Percentiles rank a stretch among this genome's conserved stretches.
phyloP scores from a whole-genome alignment of 1,140 invertebrate genomes.

The Drosophila tropicalis region DNA sequence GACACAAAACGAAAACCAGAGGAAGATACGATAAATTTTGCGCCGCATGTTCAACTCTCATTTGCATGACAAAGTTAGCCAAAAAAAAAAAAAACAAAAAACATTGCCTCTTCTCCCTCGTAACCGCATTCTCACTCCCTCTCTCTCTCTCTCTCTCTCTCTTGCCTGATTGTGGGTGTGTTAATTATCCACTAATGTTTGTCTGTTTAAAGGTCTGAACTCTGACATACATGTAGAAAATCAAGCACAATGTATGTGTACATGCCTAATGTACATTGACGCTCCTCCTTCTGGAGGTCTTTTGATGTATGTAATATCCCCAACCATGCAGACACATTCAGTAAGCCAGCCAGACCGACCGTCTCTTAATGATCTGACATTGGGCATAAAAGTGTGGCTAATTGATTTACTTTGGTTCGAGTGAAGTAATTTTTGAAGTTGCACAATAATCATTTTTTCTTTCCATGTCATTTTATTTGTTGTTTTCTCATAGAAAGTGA shows the following conservation, averaged over 20 bases:
- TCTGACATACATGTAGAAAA: constrained; percentile 55
- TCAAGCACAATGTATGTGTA: constrained; percentile 1
- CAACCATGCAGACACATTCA: not conserved
- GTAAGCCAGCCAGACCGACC: too few relatives aligned
- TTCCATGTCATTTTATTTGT: not conserved
- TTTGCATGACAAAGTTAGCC: constrained; percentile 79
- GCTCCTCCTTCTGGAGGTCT: not conserved
- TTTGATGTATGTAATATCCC: constrained; percentile 5
- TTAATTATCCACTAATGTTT: constrained; percentile 79
- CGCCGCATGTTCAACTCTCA: constrained; percentile 57
- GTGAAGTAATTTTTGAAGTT: constrained; percentile 8
- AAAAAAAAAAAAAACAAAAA: constrained; percentile 38
- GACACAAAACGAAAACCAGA: constrained; percentile 35
- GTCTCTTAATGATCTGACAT: constrained; percentile 5
- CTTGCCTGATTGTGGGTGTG: constrained; percentile 57
- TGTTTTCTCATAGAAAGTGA: constrained; percentile 1
- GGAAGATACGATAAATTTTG: constrained; percentile 60
- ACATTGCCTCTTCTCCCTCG: constrained; percentile 2
- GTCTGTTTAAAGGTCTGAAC: constrained; percentile 56
- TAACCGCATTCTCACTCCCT: not conserved
- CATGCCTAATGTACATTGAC: constrained; percentile 32
- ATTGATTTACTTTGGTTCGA: constrained; percentile 5
- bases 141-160: not conserved
- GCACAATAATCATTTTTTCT: not conserved
- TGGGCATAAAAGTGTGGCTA: constrained; percentile 9